phyloP scores from a whole-genome alignment of 2,113 vertebrate genomes.

The Grus americana region DNA sequence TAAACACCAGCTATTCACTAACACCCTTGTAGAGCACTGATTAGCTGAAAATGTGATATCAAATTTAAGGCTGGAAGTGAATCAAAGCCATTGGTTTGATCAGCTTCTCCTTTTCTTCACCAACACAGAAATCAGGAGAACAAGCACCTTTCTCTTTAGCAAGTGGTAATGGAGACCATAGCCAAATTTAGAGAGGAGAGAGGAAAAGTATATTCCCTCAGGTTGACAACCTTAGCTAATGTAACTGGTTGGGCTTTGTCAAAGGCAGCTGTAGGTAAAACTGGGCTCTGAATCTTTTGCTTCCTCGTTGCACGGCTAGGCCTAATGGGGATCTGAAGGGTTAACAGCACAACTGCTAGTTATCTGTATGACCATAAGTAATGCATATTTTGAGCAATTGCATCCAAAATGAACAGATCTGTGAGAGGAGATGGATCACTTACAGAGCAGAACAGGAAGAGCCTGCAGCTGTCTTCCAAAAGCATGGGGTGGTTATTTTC shows the following conservation, averaged over 20 bases:
- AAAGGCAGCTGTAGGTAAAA: not conserved
- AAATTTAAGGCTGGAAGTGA: not conserved
- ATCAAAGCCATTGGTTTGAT: not conserved
- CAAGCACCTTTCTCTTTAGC: not conserved
- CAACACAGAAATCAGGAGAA: not conserved
- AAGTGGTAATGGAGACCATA: not conserved
- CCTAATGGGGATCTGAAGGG: not conserved
- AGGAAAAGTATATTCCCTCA: not conserved
- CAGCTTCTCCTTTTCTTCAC: not conserved
- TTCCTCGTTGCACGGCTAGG: not conserved
- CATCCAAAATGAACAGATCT: conserved; percentile 55
- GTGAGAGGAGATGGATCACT: conserved; percentile 49
- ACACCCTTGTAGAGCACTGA: not conserved
- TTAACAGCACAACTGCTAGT: conserved; percentile 36
- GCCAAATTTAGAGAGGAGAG: not conserved
- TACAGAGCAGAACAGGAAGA: conserved; percentile 57
- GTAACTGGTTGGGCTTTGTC: not conserved
- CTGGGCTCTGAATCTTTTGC: not conserved
- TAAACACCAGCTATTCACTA: not conserved
- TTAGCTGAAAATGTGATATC: not conserved
- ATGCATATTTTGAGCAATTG: conserved; percentile 48
- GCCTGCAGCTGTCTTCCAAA: conserved; percentile 61
- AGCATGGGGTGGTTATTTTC: conserved; percentile 9
- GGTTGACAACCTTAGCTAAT: not conserved
- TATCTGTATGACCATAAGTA: conserved; percentile 40